A percentile compares a stretch with the other conserved stretches of the same genome.
Evolutionary conservation across 2,113 vertebrate species (phyloP).

Genomic region (Sinosuthora webbiana): DNA sequence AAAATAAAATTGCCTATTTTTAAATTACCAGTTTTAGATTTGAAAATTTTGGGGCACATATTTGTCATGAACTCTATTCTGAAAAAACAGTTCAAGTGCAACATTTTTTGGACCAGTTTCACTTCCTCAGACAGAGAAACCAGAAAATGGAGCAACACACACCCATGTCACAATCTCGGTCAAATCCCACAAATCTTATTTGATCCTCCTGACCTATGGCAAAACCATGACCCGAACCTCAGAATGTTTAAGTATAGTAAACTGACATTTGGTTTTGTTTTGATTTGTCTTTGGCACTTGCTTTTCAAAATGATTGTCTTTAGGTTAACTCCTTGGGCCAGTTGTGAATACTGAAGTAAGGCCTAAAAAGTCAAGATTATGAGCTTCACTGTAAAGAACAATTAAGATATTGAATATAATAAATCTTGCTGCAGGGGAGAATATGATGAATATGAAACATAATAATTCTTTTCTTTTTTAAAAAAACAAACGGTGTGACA

Average conservation of each 20-base stretch:
- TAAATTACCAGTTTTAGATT: neutral
- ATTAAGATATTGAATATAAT: neutral
- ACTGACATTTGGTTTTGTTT: neutral
- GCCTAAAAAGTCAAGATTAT: neutral
- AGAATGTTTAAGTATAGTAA: neutral
- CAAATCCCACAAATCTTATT: neutral
- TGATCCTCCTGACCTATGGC: neutral
- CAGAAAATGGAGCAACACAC: neutral
- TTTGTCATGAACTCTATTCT: neutral
- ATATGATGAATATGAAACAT: neutral
- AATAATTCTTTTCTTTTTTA: accelerated
- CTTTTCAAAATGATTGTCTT: neutral
- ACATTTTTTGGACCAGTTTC: neutral
- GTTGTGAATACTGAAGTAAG: neutral
- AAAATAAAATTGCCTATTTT: neutral
- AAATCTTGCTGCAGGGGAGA: neutral
- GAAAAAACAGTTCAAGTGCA: neutral
- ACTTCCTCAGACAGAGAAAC: neutral
- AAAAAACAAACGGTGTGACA: neutral
- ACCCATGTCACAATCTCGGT: neutral
- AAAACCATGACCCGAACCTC: neutral
- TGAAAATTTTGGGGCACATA: neutral
- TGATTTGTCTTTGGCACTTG: neutral
- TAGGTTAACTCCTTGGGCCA: neutral
- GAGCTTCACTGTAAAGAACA: neutral